Percentiles rank a stretch among this genome's conserved stretches.
phyloP scores from a whole-genome alignment of 2,797 vertebrate genomes.

The Sebastes hubbsi region DNA sequence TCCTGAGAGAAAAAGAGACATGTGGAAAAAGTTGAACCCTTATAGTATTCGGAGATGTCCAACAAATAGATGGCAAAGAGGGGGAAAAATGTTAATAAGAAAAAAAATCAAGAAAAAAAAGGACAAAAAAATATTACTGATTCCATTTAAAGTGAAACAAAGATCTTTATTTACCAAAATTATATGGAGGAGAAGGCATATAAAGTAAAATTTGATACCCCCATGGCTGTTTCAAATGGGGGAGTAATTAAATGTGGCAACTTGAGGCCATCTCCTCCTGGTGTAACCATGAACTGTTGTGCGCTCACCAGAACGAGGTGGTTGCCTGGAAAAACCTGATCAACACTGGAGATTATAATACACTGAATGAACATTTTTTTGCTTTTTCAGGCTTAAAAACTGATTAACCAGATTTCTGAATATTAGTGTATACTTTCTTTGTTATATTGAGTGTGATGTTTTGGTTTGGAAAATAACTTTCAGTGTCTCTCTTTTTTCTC shows the following conservation, averaged over 20 bases:
- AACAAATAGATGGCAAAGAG: conserved; percentile 68
- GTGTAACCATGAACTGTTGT: conserved; percentile 70
- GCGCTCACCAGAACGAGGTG: conserved; percentile 67
- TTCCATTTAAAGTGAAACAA: conserved; percentile 82
- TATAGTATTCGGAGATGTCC: conserved; percentile 75
- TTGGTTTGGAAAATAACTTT: conserved; percentile 73
- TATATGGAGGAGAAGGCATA: conserved; percentile 72
- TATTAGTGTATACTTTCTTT: conserved; percentile 78
- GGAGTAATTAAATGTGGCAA: conserved; percentile 70
- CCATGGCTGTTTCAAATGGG: conserved; percentile 69
- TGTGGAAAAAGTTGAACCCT: conserved; percentile 73
- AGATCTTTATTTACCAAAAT: conserved; percentile 85
- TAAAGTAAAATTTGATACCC: conserved; percentile 68
- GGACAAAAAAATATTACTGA: conserved; percentile 62
- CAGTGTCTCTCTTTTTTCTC: conserved; percentile 64
- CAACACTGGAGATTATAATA: conserved; percentile 76
- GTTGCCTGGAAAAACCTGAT: conserved; percentile 56
- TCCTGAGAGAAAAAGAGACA: conserved; percentile 78
- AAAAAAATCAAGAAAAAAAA: conserved; percentile 41
- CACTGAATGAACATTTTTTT: conserved; percentile 72
- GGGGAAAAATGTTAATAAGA: conserved; percentile 39
- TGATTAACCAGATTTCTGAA: conserved; percentile 80
- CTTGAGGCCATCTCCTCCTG: conserved; percentile 74
- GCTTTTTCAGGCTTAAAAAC: conserved; percentile 72
- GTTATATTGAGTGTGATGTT: conserved; percentile 77